Conservation (phyloP, 2,797 vertebrate genomes). For the Anableps anableps region DNA sequence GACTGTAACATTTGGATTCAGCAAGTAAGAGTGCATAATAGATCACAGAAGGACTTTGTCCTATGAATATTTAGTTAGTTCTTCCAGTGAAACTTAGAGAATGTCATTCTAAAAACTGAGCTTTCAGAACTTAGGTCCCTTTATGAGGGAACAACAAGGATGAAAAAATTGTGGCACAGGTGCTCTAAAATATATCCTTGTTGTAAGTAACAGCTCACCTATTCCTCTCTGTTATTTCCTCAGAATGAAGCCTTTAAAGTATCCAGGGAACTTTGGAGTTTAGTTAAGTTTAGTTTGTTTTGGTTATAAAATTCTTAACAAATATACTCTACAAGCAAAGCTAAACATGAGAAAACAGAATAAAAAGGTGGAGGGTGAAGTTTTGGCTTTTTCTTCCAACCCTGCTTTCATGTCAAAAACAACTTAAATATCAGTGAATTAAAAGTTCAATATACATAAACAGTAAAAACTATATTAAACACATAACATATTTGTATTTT, state of each 20-base stretch:
- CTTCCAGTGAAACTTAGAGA: neutral
- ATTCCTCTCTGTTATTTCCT: neutral
- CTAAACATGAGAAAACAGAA: neutral
- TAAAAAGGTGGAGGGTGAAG: neutral
- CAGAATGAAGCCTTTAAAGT: neutral
- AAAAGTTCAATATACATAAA: neutral
- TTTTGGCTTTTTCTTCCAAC: neutral
- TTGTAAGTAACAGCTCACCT: neutral
- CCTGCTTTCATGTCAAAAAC: neutral
- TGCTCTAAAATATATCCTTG: neutral
- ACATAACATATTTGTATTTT: neutral
- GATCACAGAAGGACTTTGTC: conserved; percentile 39
- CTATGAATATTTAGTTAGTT: conserved; percentile 41
- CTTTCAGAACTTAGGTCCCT: neutral
- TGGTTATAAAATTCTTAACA: no score
- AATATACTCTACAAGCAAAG: no score
- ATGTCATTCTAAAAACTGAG: neutral
- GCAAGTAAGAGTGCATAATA: conserved; percentile 48
- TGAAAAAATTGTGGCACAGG: neutral
- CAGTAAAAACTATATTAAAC: neutral
- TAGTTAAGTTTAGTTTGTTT: neutral
- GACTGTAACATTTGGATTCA: conserved; percentile 7
- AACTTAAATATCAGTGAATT: neutral
- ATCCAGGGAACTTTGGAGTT: neutral
- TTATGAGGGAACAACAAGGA: neutral